These are phyloP conservation scores for Rhopalosiphum padi DNA, from an alignment of 1,140 invertebrate genomes.

Conservation along the genomic window DNA sequence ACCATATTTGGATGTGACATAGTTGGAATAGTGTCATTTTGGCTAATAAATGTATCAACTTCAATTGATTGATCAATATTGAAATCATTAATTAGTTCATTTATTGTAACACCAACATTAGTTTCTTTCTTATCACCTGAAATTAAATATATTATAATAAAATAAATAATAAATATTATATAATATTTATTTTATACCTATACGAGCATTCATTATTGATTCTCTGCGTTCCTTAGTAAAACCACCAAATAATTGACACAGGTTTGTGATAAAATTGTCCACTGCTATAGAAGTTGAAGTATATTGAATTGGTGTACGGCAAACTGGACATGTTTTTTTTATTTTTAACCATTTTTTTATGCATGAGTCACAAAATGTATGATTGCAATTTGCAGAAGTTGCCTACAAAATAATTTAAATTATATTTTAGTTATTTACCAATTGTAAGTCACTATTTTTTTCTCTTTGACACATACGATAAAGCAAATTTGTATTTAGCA, in stretches of 20 bases:
- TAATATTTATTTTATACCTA: background rate
- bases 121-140: background rate
- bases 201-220: conserved; percentile 48
- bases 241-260: conserved; percentile 56
- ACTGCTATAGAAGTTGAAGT: conserved; percentile 61
- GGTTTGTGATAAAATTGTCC: conserved; percentile 59
- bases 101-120: background rate
- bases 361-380: conserved; percentile 80
- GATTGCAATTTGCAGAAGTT: conserved; percentile 76
- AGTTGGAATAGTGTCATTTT: background rate
- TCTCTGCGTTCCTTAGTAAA: conserved; percentile 47
- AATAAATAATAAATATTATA: background rate
- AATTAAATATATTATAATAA: background rate
- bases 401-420: conserved; percentile 65
- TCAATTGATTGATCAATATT: background rate
- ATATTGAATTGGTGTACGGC: conserved; percentile 67
- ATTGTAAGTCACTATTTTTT: background rate
- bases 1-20: conserved; percentile 8
- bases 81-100: conserved; percentile 5
- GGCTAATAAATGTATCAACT: background rate
- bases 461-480: too few species aligned
- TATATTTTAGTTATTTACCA: background rate
- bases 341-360: conserved; percentile 77
- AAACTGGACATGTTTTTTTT: conserved; percentile 77
- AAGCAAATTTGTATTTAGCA: background rate